Evolutionary conservation across 2,113 vertebrate genomes (phyloP).

Genomic region (Campylomormyrus tamandua): DNA sequence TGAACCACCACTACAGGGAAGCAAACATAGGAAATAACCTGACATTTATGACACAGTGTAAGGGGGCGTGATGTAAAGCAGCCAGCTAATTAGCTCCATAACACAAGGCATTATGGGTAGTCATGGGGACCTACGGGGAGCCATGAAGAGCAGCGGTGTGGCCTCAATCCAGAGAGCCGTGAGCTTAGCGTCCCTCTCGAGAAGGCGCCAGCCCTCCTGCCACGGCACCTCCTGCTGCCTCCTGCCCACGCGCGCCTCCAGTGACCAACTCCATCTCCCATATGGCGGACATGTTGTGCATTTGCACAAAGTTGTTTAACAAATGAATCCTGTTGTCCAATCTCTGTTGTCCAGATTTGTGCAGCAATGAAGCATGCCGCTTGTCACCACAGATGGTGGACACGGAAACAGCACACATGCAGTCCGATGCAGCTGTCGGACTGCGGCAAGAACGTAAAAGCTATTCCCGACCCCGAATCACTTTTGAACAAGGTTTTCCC

Average conservation of each 20-base stretch:
- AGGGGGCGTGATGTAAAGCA: background rate
- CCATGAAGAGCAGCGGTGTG: background rate
- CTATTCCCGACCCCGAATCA: background rate
- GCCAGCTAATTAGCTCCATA: background rate
- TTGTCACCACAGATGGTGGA: background rate
- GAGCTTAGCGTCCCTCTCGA: background rate
- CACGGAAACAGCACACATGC: background rate
- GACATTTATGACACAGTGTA: background rate
- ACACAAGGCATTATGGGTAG: background rate
- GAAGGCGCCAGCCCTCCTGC: background rate
- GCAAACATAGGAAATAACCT: background rate
- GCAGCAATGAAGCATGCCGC: background rate
- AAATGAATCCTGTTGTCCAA: background rate
- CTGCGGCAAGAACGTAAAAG: background rate
- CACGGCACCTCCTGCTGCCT: background rate
- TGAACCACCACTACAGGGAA: background rate
- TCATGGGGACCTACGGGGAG: background rate
- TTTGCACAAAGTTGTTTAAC: constrained; percentile 10
- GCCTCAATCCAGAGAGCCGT: background rate
- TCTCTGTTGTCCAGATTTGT: background rate
- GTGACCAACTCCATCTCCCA: background rate
- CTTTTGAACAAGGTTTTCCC: background rate
- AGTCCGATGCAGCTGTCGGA: background rate
- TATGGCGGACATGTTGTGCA: background rate
- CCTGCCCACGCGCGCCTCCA: background rate